Conservation (phyloP, 2,888 invertebrate genomes). For the Norana najaformis region DNA sequence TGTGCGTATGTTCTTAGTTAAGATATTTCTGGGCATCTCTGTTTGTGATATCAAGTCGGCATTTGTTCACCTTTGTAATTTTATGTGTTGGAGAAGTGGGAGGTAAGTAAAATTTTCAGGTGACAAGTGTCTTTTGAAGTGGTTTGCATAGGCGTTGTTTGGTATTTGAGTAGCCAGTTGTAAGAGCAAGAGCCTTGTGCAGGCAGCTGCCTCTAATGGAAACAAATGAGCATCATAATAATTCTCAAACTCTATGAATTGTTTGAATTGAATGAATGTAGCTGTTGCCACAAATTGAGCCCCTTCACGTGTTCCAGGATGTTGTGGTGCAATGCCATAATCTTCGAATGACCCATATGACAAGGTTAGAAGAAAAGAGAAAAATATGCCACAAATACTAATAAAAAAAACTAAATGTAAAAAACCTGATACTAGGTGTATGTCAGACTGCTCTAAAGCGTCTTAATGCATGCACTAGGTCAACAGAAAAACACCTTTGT, state of each 20-base stretch:
- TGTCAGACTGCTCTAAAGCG: neutral
- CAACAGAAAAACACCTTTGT: neutral
- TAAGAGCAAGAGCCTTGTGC: neutral
- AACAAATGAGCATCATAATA: neutral
- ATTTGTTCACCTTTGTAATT: neutral
- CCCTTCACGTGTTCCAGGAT: neutral
- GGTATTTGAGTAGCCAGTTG: neutral
- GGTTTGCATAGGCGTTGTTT: neutral
- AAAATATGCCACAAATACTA: neutral
- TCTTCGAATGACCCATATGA: neutral
- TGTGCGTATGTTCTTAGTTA: conserved; percentile 13
- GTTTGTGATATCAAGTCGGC: conserved; percentile 2
- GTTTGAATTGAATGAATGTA: neutral
- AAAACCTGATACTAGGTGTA: neutral
- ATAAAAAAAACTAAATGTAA: neutral
- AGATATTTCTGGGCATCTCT: conserved; percentile 7
- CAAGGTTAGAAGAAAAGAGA: neutral
- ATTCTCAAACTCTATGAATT: neutral
- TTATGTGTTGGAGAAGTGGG: neutral
- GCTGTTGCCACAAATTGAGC: conserved; percentile 13
- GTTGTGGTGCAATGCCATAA: neutral
- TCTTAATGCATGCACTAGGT: neutral
- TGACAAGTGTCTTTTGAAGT: neutral
- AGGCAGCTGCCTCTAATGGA: neutral
- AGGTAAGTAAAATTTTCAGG: neutral